Base-by-base conservation (phyloP, 2,888 invertebrate species). In the Trachelus iudaicus region DNA sequence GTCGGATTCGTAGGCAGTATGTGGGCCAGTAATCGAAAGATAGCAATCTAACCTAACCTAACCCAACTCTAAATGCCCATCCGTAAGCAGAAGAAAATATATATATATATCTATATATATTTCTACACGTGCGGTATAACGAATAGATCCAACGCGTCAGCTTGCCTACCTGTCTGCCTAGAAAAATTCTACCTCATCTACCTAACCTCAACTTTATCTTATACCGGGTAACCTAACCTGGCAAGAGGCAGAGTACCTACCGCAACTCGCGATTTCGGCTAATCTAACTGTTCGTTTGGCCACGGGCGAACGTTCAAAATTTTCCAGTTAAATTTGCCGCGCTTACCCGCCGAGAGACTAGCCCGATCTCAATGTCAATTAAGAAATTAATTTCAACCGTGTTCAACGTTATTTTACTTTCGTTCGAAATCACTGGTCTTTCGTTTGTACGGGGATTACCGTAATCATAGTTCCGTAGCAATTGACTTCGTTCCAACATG, bases 251-350 rank as follows among this genome's bases (percentile, higher is more conserved):
- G 69, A 34, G 33, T 34, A 40, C 74, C 73, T 56, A 74, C 77
- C 33, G 30, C 73, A 75, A 78, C 73, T 74, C 73, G 34, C 76
- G 78, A 78, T 73, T 78, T 78, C 76, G 78, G 34, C 74, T n/a
- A 35, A 74, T 76, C 35, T 78, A 78, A 78, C 78, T 78, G 78
- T 78, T 68, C n/a, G 77, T 69, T 75, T 69, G 56, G 69, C 77
- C 75, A 69, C n/a, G 71, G 77, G 77, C 77, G 34, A 77, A 11
- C 56, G 56, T 56, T 56, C 9, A 56, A 56, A 56, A 56, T 1
- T 56, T 56, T 56, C 9, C 9, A 56, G 23, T 23, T 56, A 9
- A 23, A 56, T 56, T 56, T 56, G 56, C 56, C 56, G 15, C 56
- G 56, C 23, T 56, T 56, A 23, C 2, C 23, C 56, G 23, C 9